Conservation (phyloP, 2,113 vertebrate genomes). For the Macrotus californicus region DNA sequence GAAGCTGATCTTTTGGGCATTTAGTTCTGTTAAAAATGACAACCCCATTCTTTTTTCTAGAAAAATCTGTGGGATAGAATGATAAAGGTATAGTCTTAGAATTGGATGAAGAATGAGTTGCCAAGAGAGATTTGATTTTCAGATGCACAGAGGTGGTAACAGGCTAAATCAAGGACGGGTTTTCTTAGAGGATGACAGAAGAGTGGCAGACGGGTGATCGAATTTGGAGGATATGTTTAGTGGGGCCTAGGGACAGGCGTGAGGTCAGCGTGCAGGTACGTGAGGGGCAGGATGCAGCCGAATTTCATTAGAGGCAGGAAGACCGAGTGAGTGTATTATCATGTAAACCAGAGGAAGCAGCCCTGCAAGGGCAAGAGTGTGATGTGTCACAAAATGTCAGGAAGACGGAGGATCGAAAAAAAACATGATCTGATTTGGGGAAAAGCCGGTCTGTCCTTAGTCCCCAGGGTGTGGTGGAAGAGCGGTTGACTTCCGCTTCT, state of each 20-base stretch:
- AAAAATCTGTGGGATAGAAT: slow-evolving; percentile 14
- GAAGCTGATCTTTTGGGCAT: neutral
- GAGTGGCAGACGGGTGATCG: neutral
- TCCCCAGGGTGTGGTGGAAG: neutral
- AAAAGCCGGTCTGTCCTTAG: neutral
- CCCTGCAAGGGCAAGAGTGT: neutral
- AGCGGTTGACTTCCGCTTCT: neutral
- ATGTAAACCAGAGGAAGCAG: neutral
- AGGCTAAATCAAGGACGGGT: neutral
- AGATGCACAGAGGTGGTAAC: neutral
- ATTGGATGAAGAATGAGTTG: slow-evolving; percentile 54
- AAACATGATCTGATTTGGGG: neutral
- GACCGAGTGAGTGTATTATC: neutral
- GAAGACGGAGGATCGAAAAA: neutral
- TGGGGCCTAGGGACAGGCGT: fast-evolving
- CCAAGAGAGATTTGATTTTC: slow-evolving; percentile 59
- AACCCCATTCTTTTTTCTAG: slow-evolving; percentile 41
- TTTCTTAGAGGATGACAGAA: neutral
- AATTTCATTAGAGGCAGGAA: neutral
- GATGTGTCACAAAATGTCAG: neutral
- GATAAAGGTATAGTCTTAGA: neutral
- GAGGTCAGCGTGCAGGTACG: neutral
- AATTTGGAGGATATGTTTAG: neutral
- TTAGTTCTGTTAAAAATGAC: slow-evolving; percentile 34
- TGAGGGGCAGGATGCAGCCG: too few relatives aligned